A percentile compares a stretch with the other conserved stretches of the same genome.
These are phyloP conservation scores for Dichetophora obliterata DNA, from an alignment of 2,888 invertebrate genomes.

Conservation along the genomic window DNA sequence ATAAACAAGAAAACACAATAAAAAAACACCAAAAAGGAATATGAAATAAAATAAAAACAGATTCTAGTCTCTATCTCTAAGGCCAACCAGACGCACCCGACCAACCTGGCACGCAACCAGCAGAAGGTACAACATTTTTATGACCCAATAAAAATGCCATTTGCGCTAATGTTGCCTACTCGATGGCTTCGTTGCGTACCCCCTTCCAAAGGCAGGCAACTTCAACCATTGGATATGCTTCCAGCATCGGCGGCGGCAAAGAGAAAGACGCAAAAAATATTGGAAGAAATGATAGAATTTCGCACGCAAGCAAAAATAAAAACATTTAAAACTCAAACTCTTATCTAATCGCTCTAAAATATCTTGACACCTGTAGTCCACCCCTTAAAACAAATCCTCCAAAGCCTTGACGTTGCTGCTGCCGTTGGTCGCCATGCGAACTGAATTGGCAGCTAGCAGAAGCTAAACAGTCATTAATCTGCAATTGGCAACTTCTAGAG, in stretches of 20 bases:
- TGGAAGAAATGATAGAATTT: constrained; percentile 41
- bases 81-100: constrained; percentile 9
- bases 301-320: constrained; percentile 36
- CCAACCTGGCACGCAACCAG: constrained; percentile 40
- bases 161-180: constrained; percentile 61
- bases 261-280: constrained; percentile 1
- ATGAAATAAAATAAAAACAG: constrained; percentile 29
- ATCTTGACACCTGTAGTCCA: constrained; percentile 67
- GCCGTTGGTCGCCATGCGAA: background rate
- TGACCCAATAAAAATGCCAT: constrained; percentile 69
- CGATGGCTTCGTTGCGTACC: constrained; percentile 43
- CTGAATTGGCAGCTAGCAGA: constrained; percentile 4
- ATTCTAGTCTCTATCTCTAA: background rate
- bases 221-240: background rate
- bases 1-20: constrained; percentile 20
- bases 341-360: constrained; percentile 67
- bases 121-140: constrained; percentile 61
- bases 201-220: background rate
- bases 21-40: background rate
- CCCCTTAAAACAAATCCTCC: constrained; percentile 17
- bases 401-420: constrained; percentile 5
- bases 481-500: constrained; percentile 62
- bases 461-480: constrained; percentile 64
- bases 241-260: background rate
- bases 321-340: constrained; percentile 62